Evolutionary conservation across 2,113 vertebrate genomes (phyloP).

Genomic region (Cinclus cinclus): DNA sequence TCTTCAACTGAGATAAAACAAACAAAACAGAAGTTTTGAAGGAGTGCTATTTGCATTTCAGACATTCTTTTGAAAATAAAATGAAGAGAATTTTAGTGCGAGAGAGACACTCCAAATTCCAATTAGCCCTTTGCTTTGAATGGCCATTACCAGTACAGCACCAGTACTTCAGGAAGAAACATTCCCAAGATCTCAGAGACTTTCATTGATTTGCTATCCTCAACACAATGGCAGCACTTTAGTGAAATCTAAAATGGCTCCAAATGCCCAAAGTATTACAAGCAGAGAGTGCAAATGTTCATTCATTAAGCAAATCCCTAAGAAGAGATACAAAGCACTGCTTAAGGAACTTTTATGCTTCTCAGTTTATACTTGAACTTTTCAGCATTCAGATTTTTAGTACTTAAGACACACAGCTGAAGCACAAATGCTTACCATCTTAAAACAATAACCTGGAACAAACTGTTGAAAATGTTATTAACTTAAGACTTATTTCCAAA

Average conservation of each 20-base stretch:
- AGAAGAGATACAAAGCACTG: neutral
- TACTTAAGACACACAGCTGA: neutral
- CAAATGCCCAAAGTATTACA: neutral
- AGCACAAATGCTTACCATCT: neutral
- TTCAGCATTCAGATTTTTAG: neutral
- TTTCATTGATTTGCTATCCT: neutral
- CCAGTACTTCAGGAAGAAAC: neutral
- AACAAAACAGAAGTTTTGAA: neutral
- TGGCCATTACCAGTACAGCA: neutral
- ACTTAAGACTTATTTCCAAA: neutral
- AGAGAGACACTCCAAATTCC: neutral
- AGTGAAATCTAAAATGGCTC: neutral
- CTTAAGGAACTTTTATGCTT: rapidly evolving
- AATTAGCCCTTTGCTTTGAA: neutral
- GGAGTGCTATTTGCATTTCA: neutral
- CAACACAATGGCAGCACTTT: neutral
- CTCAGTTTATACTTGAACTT: neutral
- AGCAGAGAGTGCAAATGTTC: neutral
- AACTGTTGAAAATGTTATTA: neutral
- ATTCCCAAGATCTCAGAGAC: neutral
- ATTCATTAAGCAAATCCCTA: neutral
- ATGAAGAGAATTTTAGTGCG: neutral
- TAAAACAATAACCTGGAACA: neutral
- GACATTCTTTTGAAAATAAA: neutral
- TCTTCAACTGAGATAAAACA: neutral